A percentile compares a stretch with the other conserved stretches of the same genome.
Evolutionary conservation across 2,888 invertebrate species (phyloP).

Genomic region (Drosophila vallismaia): DNA sequence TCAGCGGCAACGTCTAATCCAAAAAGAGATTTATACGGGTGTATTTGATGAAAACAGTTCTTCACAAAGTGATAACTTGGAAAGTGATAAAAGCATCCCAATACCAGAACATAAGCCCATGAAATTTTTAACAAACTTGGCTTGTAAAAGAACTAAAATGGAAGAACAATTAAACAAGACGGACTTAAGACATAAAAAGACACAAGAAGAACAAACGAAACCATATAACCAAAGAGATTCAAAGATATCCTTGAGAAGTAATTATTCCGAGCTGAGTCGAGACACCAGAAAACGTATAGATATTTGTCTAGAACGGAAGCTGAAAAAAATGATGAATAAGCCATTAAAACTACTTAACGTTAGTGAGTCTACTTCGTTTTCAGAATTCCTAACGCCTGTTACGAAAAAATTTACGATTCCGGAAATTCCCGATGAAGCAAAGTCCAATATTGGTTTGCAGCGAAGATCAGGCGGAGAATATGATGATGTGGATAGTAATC

Average conservation of each 20-base stretch:
- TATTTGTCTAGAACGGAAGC: not conserved
- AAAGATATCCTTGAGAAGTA: not conserved
- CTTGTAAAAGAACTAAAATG: not conserved
- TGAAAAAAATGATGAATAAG: constrained; percentile 57
- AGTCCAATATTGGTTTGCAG: not conserved
- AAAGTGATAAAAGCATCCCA: not conserved
- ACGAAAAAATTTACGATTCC: not conserved
- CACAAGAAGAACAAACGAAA: not conserved
- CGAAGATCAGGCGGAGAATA: not conserved
- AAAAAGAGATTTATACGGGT: not conserved
- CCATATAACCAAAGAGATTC: not conserved
- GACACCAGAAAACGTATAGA: constrained; percentile 6
- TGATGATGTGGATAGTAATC: not conserved
- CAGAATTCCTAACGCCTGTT: not conserved
- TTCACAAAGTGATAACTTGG: not conserved
- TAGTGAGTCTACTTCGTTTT: not conserved
- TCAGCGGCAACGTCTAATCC: not conserved
- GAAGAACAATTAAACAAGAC: not conserved
- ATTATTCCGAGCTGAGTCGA: not conserved
- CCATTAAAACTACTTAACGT: constrained; percentile 44
- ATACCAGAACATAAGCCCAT: not conserved
- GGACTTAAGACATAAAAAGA: not conserved
- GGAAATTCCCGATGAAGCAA: not conserved
- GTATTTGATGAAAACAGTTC: not conserved
- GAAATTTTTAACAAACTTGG: not conserved